A percentile compares a stretch with the other conserved stretches of the same genome.
Conservation (phyloP, 2,797 vertebrate species). For the Chloroceryle inda region DNA sequence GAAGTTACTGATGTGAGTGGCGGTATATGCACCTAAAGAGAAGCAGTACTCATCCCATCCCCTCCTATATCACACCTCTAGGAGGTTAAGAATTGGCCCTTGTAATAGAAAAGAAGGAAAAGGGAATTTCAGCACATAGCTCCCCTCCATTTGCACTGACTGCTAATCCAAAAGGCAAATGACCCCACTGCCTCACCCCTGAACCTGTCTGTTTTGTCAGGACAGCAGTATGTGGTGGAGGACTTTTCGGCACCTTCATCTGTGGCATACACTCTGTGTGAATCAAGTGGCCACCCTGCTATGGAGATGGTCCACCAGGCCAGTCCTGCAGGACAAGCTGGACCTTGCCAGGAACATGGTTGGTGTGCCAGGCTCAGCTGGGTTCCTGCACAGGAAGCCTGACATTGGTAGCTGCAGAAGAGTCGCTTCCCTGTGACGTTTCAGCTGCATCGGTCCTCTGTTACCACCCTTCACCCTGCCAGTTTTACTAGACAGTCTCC, state of each 20-base stretch:
- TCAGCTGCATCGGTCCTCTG: rapidly evolving
- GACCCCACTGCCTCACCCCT: neutral
- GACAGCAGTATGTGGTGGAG: neutral
- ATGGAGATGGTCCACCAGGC: rapidly evolving
- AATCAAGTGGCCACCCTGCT: rapidly evolving
- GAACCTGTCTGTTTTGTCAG: neutral
- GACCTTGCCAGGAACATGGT: neutral
- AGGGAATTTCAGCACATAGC: neutral
- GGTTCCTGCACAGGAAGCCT: neutral
- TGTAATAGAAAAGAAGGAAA: neutral
- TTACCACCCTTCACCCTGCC: neutral
- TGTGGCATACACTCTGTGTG: neutral
- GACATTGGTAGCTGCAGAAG: neutral
- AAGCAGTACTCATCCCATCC: neutral
- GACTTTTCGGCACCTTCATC: neutral
- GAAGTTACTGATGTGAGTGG: neutral
- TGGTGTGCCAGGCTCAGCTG: neutral
- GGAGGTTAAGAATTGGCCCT: neutral
- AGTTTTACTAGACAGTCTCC: neutral
- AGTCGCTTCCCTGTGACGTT: neutral
- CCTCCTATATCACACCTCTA: neutral
- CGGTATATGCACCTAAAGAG: neutral
- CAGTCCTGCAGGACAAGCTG: neutral
- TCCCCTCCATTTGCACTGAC: neutral
- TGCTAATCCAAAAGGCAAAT: neutral